These are phyloP conservation scores for Lutraria lutraria DNA, from an alignment of 2,888 invertebrate genomes.

Conservation along the genomic window DNA sequence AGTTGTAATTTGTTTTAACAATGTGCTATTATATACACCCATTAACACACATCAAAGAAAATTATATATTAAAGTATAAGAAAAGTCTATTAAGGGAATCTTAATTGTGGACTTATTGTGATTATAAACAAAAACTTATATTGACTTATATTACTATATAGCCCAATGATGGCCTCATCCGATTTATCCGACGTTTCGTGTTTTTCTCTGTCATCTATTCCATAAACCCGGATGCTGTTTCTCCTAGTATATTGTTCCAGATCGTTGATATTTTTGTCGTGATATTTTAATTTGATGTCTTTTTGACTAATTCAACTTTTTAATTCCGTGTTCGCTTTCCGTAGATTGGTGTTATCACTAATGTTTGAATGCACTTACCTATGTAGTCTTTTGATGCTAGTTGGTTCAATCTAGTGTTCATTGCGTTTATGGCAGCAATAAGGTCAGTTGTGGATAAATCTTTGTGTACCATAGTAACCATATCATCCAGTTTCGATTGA, in stretches of 20 bases:
- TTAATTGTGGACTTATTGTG: too few relatives aligned
- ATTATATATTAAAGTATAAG: too few relatives aligned
- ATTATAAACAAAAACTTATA: too few relatives aligned
- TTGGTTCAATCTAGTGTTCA: background rate
- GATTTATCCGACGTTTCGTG: background rate
- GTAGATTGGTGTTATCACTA: background rate
- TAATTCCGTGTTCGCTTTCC: background rate
- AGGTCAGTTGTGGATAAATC: background rate
- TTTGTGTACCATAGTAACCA: background rate
- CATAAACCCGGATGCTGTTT: conserved; percentile 38
- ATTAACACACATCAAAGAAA: too few relatives aligned
- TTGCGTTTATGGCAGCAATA: background rate
- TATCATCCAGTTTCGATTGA: background rate
- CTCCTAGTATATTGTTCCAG: conserved; percentile 39
- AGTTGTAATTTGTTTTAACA: too few relatives aligned
- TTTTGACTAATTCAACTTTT: background rate
- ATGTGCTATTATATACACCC: too few relatives aligned
- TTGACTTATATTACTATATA: background rate
- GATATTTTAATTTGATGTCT: background rate
- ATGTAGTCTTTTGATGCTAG: conserved; percentile 11
- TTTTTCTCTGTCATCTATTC: conserved; percentile 14
- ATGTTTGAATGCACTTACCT: background rate
- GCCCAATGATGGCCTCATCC: too few relatives aligned
- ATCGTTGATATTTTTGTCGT: conserved; percentile 4
- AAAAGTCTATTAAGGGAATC: too few relatives aligned